A percentile compares a stretch with the other conserved stretches of the same genome.
Conservation (phyloP, 2,888 invertebrate species). For the Orchesella flavescens region DNA sequence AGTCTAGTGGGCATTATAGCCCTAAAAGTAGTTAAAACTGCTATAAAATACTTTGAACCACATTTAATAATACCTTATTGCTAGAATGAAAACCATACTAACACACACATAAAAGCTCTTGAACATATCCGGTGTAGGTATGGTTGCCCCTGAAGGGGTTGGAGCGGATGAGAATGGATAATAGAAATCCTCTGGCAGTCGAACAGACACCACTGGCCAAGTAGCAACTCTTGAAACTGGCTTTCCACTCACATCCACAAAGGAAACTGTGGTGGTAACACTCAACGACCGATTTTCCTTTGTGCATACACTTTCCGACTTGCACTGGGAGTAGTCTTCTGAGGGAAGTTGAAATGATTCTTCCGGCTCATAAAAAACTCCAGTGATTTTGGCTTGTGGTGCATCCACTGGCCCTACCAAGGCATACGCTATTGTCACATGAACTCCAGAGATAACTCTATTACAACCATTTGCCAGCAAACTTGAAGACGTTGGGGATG, state of each 20-base stretch:
- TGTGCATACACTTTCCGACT: conserved; percentile 63
- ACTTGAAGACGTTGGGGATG: conserved; percentile 34
- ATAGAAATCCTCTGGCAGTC: conserved; percentile 83
- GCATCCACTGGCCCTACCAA: conserved; percentile 75
- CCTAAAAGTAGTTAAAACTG: no score
- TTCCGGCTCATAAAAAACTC: conserved; percentile 72
- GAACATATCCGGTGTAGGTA: no score
- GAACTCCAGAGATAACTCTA: conserved; percentile 74
- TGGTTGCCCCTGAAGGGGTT: conserved; percentile 29
- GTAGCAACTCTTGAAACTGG: conserved; percentile 77
- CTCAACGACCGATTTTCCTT: conserved; percentile 68
- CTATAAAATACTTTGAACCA: no score
- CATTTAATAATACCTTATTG: no score
- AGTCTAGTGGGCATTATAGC: no score
- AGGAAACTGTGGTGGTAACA: conserved; percentile 75
- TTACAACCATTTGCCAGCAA: conserved; percentile 73
- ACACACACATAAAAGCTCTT: no score
- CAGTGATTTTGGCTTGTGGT: conserved; percentile 76
- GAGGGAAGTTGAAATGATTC: conserved; percentile 41
- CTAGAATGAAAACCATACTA: no score
- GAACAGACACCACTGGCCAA: conserved; percentile 80
- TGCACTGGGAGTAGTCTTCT: conserved; percentile 25
- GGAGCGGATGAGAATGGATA: conserved; percentile 78
- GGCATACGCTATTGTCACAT: conserved; percentile 76
- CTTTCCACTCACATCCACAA: conserved; percentile 76